These are phyloP conservation scores for Hybos culiciformis DNA, from an alignment of 2,888 invertebrate species.

Conservation along the genomic window DNA sequence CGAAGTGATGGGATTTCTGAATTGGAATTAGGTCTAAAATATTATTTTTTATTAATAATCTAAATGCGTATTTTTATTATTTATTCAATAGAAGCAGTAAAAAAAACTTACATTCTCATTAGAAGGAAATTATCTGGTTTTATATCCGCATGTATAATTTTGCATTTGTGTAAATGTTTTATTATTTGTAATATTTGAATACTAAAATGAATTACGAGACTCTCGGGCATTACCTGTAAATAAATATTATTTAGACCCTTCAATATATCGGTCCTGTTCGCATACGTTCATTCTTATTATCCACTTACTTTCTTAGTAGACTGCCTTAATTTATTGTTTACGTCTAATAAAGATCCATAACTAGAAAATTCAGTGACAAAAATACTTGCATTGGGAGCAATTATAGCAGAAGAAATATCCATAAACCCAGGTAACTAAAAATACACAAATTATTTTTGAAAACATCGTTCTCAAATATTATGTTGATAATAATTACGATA, in stretches of 20 bases:
- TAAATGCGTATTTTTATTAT: constrained; percentile 5
- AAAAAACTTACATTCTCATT: constrained; percentile 46
- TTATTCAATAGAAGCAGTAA: background rate
- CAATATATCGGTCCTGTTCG: background rate
- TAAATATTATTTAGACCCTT: background rate
- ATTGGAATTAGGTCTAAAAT: constrained; percentile 40
- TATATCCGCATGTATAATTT: constrained; percentile 89
- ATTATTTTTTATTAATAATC: constrained; percentile 4
- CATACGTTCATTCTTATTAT: background rate
- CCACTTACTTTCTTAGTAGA: constrained; percentile 46
- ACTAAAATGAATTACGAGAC: constrained; percentile 64
- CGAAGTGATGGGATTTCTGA: constrained; percentile 59
- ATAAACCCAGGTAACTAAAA: constrained; percentile 51
- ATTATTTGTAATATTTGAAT: constrained; percentile 76
- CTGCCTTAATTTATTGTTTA: constrained; percentile 61
- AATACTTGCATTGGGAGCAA: constrained; percentile 70
- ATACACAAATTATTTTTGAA: background rate
- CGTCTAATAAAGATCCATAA: constrained; percentile 69
- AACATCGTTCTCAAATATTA: background rate
- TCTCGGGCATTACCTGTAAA: constrained; percentile 48
- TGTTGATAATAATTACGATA: background rate
- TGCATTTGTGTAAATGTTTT: constrained; percentile 68
- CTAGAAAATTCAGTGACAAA: constrained; percentile 73
- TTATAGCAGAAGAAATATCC: constrained; percentile 64
- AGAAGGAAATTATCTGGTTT: constrained; percentile 92